Conservation (phyloP, 2,113 vertebrate species). For the Arenaria interpres region DNA sequence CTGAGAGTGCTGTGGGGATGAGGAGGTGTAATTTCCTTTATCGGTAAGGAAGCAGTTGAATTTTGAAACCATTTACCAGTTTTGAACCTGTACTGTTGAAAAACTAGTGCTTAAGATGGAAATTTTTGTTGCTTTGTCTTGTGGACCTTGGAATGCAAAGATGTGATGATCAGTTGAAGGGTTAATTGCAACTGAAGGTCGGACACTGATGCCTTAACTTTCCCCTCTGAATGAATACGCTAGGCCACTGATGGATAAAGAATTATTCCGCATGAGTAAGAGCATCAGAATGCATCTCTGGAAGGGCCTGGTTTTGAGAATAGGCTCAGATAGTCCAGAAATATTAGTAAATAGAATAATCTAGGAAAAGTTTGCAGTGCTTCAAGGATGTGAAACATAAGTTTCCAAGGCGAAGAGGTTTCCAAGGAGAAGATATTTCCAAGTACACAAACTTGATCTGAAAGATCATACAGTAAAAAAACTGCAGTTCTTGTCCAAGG, state of each 20-base stretch:
- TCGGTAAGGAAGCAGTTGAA: background rate
- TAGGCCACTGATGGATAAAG: background rate
- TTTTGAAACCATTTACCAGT: background rate
- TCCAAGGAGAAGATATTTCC: background rate
- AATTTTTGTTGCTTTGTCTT: background rate
- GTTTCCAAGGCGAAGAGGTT: background rate
- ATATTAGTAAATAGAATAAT: background rate
- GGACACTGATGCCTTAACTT: background rate
- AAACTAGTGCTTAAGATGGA: background rate
- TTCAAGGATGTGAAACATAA: background rate
- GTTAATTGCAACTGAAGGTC: background rate
- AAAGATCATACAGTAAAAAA: background rate
- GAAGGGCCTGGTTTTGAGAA: background rate
- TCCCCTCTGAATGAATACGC: background rate
- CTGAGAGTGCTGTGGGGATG: background rate
- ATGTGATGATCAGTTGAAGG: background rate
- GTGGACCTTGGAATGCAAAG: background rate
- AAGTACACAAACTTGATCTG: background rate
- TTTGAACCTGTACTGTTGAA: background rate
- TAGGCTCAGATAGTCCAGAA: background rate
- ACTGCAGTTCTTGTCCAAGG: background rate
- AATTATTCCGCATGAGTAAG: background rate
- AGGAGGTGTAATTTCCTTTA: background rate
- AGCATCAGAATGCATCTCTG: background rate
- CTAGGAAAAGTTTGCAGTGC: background rate